phyloP scores from a whole-genome alignment of 2,113 vertebrate genomes.

The Tympanuchus pallidicinctus region DNA sequence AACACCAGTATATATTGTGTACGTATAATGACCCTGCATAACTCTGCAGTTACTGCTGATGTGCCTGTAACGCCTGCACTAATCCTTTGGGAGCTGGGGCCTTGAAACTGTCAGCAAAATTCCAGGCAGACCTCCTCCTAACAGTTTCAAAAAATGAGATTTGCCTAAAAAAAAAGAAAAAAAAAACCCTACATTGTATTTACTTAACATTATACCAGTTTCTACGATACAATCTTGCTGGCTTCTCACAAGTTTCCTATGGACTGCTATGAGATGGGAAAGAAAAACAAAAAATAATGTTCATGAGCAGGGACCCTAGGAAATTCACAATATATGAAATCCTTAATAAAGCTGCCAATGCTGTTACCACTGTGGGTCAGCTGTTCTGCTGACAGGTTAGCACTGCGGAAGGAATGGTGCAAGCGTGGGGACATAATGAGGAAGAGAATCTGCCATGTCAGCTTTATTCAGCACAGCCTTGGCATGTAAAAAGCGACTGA shows the following conservation, averaged over 20 bases:
- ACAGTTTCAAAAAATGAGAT: background rate
- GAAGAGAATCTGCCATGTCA: background rate
- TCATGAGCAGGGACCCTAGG: background rate
- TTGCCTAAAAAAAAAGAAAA: background rate
- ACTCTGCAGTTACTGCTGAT: background rate
- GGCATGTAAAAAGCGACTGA: background rate
- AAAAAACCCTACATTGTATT: background rate
- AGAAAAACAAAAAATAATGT: background rate
- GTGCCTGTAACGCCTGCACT: fast-evolving
- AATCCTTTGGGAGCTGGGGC: background rate
- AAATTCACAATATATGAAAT: background rate
- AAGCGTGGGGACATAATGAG: background rate
- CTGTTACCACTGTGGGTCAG: background rate
- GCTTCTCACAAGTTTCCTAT: background rate
- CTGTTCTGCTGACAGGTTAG: background rate
- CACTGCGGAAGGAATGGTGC: background rate
- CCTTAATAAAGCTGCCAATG: background rate
- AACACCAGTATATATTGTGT: background rate
- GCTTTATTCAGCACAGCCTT: background rate
- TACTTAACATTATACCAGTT: background rate
- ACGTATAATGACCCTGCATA: background rate
- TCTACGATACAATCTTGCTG: background rate
- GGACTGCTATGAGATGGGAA: background rate
- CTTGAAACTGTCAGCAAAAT: background rate
- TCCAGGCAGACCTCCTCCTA: background rate